Percentiles rank a stretch among this genome's conserved stretches.
Conservation (phyloP, 2,113 vertebrate genomes). For the Grus americana region DNA sequence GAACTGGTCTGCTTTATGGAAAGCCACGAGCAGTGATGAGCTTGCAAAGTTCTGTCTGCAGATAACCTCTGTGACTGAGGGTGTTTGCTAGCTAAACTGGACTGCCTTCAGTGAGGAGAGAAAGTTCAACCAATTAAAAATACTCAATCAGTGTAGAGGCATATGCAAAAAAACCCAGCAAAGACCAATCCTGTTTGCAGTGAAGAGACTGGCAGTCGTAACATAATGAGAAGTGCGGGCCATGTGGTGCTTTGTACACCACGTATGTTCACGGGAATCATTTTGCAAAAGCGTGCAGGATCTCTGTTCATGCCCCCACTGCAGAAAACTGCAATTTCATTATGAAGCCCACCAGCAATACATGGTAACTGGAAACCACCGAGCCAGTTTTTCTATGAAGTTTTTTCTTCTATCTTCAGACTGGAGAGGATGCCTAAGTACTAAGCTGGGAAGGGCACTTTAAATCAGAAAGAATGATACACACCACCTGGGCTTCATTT, state of each 20-base stretch:
- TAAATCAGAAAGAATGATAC: not conserved
- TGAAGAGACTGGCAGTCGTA: not conserved
- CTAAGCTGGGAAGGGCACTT: not conserved
- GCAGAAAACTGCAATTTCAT: not conserved
- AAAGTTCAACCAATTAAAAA: not conserved
- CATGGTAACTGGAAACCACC: not conserved
- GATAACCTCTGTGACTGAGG: not conserved
- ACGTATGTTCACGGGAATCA: fast-evolving
- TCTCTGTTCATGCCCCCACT: not conserved
- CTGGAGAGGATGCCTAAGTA: not conserved
- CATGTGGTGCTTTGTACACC: not conserved
- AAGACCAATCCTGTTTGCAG: not conserved
- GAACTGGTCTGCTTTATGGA: not conserved
- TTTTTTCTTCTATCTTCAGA: not conserved
- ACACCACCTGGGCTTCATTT: not conserved
- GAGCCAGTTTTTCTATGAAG: not conserved
- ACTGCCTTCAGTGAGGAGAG: not conserved
- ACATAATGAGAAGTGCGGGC: fast-evolving
- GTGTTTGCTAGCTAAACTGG: not conserved
- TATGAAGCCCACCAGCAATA: not conserved
- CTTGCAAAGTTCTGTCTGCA: not conserved
- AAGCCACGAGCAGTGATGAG: not conserved
- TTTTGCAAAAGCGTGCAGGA: not conserved
- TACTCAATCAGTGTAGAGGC: not conserved
- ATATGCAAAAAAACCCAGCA: not conserved